Percentiles rank a stretch among this genome's conserved stretches.
phyloP scores from a whole-genome alignment of 2,113 vertebrate genomes.

The Agelaius phoeniceus region DNA sequence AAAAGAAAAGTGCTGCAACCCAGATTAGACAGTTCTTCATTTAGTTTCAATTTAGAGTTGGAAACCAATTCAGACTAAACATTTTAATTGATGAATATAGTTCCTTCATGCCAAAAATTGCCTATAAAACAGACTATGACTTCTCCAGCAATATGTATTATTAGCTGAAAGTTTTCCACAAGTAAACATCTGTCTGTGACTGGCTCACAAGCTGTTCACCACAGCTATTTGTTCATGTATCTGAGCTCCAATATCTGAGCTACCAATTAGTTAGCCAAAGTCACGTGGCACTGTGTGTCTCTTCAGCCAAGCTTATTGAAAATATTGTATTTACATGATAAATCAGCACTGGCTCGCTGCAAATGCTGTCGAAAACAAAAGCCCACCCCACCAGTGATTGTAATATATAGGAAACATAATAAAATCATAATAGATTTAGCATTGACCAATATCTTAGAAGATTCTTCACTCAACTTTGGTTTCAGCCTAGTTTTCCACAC shows the following conservation, averaged over 20 bases:
- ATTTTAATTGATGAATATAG: conserved; percentile 21
- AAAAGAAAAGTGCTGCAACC: background rate
- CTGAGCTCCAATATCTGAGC: background rate
- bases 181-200: conserved; percentile 13
- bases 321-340: background rate
- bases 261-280: background rate
- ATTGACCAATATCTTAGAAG: background rate
- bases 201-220: background rate
- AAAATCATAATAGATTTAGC: background rate
- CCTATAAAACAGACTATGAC: background rate
- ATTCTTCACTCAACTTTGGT: background rate
- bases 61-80: conserved; percentile 16
- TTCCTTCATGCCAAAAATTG: background rate
- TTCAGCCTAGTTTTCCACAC: background rate
- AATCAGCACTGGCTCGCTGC: background rate
- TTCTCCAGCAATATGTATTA: conserved; percentile 1
- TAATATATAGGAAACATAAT: background rate
- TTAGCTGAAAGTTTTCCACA: conserved; percentile 6
- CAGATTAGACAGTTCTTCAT: background rate
- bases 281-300: background rate
- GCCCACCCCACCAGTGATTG: background rate
- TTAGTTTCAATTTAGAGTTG: conserved; percentile 7
- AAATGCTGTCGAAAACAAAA: background rate
- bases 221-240: background rate
- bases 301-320: background rate